Evolutionary conservation across 2,113 vertebrate species (phyloP).

Genomic region (Phocoena phocoena): DNA sequence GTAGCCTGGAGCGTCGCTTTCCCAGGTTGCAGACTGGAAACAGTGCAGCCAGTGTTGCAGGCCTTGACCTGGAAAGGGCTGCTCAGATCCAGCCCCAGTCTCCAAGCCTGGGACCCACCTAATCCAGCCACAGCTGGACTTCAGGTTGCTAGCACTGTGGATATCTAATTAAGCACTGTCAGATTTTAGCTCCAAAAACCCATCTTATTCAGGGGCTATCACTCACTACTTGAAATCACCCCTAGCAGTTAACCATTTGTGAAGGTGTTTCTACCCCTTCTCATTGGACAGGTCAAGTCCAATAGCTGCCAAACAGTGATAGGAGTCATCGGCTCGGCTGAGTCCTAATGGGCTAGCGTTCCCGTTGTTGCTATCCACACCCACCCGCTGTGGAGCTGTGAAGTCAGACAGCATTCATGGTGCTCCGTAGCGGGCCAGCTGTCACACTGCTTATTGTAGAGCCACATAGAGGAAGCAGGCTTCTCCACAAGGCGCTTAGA

Average conservation of each 20-base stretch:
- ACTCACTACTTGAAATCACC: neutral
- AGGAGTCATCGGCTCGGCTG: neutral
- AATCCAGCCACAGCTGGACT: neutral
- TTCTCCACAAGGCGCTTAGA: neutral
- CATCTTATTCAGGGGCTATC: neutral
- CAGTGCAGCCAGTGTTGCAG: accelerated
- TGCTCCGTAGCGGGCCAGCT: neutral
- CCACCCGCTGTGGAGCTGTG: neutral
- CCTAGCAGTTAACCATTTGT: neutral
- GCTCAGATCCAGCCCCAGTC: too few species aligned
- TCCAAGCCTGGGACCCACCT: neutral
- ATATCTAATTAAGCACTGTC: neutral
- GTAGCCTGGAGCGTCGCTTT: neutral
- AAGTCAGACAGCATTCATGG: accelerated
- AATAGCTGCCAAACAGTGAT: neutral
- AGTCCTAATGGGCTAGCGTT: neutral
- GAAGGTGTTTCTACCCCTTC: neutral
- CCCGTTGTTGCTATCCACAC: neutral
- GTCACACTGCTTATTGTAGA: neutral
- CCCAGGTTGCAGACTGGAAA: neutral
- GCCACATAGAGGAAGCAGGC: neutral
- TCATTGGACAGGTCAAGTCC: neutral
- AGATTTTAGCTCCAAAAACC: neutral
- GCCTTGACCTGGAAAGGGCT: neutral
- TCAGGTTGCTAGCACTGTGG: neutral